Evolutionary conservation across 2,888 invertebrate species (phyloP), one percentile per base, ranked within the genome.

Genomic region (Netelia virgata): DNA sequence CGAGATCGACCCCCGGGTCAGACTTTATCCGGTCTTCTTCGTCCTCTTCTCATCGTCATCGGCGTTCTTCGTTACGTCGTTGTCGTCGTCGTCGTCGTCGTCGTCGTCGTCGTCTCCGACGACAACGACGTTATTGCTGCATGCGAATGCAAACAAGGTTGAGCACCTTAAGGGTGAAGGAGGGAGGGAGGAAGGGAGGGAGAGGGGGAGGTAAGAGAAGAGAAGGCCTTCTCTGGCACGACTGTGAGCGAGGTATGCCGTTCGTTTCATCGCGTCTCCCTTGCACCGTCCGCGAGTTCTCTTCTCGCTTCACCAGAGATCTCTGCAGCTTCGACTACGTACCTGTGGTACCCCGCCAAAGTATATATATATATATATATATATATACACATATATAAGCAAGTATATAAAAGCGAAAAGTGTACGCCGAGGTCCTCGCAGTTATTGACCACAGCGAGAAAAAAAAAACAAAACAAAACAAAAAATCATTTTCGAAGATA

Each of bases 91-190:
- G 9, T 66, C 76, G 28, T 68, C 43, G 66, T n/a, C 53, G 76
- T 59, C 79, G 70, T 79, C 74, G 69, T 66, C 64, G 50, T 66
- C 64, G 80, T 69, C 59, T 36, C 18, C 77, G 20, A 36, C 36
- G 64, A 18, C 64, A 11, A 69, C 57, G 68, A 69, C 28, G 28
- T 57, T 66, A 41, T 69, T 68, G 61, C 57, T 69, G 72, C 86
- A 86, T 14, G 82, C 88, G 85, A 89, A 91, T 89, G 90, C 89
- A 91, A 91, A 91, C 89, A 90, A 91, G 90, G 90, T 91, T 91
- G 89, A 91, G 89, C 88, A 89, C 90, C 90, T 90, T 87, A 86
- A 84, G 87, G 83, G 85, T 85, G 87, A 86, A 84, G 18, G 55
- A 70, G 57, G 55, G 20, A 50, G 50, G n/a, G 50, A 9, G 9